Percentiles rank a stretch among this genome's conserved stretches.
Evolutionary conservation across 35 echinoderm and acorn worm genomes (phyloP).

Genomic region (Patiria miniata): DNA sequence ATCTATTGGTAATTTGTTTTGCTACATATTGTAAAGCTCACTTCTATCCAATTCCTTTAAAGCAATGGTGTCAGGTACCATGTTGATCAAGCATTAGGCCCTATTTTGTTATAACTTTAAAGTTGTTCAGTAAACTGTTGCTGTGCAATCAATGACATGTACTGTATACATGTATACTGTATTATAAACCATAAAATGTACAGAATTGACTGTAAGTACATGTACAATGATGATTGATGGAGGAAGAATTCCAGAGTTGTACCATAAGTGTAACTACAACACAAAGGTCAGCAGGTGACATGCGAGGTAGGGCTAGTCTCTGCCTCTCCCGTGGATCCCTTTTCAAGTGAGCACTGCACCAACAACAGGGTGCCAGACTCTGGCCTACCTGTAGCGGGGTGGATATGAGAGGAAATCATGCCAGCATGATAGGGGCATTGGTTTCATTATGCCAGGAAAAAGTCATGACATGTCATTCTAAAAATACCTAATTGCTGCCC

Average conservation of each 20-base stretch:
- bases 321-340: background rate
- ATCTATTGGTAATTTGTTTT: too few relatives aligned
- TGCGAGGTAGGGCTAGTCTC: background rate
- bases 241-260: background rate
- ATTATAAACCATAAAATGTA: too few relatives aligned
- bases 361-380: background rate
- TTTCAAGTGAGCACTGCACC: background rate
- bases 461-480: background rate
- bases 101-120: too few relatives aligned
- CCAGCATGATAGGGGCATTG: background rate
- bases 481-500: background rate
- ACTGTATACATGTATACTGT: too few relatives aligned
- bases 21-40: too few relatives aligned
- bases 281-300: conserved; percentile 6
- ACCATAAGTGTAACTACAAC: background rate
- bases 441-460: conserved; percentile 19
- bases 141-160: too few relatives aligned
- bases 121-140: too few relatives aligned
- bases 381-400: background rate
- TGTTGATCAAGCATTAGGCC: too few relatives aligned
- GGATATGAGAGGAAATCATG: conserved; percentile 5
- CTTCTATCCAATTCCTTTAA: too few relatives aligned
- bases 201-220: too few relatives aligned
- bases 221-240: conserved; percentile 11
- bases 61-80: too few relatives aligned